Conservation (phyloP, 2,888 invertebrate genomes). For the Urechis unicinctus region DNA sequence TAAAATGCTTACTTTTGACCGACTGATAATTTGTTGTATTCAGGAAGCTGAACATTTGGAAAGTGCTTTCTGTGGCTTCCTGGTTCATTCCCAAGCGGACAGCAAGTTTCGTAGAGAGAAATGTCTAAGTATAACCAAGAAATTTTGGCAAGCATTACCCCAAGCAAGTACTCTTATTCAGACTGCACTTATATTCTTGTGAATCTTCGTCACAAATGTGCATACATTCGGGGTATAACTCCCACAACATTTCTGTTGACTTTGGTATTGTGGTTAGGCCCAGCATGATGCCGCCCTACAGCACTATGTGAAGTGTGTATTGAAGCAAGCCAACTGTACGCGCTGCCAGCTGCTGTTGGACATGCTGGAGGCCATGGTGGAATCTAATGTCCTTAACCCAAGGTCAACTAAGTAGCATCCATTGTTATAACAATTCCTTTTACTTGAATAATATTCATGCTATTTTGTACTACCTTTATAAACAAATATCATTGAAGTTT, state of each 20-base stretch:
- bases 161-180: no score
- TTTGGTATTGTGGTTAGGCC: no score
- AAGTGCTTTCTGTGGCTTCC: slow-evolving; percentile 81
- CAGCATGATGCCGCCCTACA: no score
- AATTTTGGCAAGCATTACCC: slow-evolving; percentile 62
- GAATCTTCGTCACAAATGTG: no score
- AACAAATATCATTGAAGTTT: no score
- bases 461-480: slow-evolving; percentile 1
- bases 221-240: no score
- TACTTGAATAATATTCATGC: no score
- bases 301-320: slow-evolving; percentile 68
- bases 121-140: slow-evolving; percentile 66
- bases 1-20: background rate
- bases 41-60: slow-evolving; percentile 55
- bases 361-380: slow-evolving; percentile 70
- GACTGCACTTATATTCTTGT: no score
- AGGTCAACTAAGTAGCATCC: slow-evolving; percentile 55
- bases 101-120: slow-evolving; percentile 64
- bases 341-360: slow-evolving; percentile 70
- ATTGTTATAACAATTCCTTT: background rate
- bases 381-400: slow-evolving; percentile 67
- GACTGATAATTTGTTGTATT: slow-evolving; percentile 6
- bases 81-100: slow-evolving; percentile 69
- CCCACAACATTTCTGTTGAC: no score
- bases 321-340: slow-evolving; percentile 67